phyloP scores from a whole-genome alignment of 2,888 invertebrate species.

The Ichneumoninae sp. region DNA sequence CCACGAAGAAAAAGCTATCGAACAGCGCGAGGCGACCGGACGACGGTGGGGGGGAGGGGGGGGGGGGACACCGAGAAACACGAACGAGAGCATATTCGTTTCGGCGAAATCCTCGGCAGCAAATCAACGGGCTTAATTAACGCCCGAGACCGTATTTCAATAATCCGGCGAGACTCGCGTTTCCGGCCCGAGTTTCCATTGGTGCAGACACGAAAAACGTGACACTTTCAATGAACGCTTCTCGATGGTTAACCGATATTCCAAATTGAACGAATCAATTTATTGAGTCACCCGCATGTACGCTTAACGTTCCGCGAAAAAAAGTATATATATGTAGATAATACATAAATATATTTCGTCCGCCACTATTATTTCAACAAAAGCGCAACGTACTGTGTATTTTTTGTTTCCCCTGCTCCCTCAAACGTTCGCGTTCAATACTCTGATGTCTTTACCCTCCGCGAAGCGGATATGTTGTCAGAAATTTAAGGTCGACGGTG shows the following conservation, averaged over 20 bases:
- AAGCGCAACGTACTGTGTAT: constrained; percentile 16
- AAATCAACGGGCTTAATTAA: constrained; percentile 58
- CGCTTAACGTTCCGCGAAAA: constrained; percentile 25
- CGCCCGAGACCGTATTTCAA: constrained; percentile 54
- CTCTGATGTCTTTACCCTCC: constrained; percentile 39
- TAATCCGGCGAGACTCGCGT: constrained; percentile 55
- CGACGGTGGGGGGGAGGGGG: not conserved
- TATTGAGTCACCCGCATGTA: constrained; percentile 55
- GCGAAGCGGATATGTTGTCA: constrained; percentile 33
- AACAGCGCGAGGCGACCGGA: not conserved
- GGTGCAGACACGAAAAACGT: constrained; percentile 42
- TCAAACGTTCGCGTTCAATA: constrained; percentile 50
- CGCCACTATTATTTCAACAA: constrained; percentile 38
- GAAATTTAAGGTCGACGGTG: constrained; percentile 54
- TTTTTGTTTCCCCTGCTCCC: constrained; percentile 12
- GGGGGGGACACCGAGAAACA: not conserved
- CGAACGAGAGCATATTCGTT: constrained; percentile 14
- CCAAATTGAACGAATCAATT: constrained; percentile 65
- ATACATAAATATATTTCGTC: constrained; percentile 14
- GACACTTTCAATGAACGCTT: constrained; percentile 45
- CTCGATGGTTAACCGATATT: constrained; percentile 59
- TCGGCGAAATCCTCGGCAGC: constrained; percentile 17
- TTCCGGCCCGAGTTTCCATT: constrained; percentile 46
- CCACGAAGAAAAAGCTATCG: not conserved
- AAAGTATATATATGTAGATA: constrained; percentile 15